These are phyloP conservation scores for Prunella strophiata DNA, from an alignment of 2,797 vertebrate species.

Conservation along the genomic window DNA sequence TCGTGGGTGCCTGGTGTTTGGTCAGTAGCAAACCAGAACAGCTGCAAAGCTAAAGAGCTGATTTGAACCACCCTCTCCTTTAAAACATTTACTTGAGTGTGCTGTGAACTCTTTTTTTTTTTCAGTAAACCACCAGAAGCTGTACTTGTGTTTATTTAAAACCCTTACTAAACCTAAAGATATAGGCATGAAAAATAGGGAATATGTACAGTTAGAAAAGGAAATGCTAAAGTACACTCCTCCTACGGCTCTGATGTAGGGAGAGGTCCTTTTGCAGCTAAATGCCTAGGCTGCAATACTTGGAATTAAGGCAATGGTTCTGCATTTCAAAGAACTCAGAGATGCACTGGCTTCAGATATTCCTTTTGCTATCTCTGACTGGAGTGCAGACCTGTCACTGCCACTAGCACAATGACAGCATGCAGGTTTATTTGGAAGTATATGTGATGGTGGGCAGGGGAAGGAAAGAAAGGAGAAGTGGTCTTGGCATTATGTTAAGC, in stretches of 20 bases:
- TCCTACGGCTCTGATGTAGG: neutral
- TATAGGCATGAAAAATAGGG: neutral
- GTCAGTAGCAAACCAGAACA: neutral
- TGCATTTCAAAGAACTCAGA: neutral
- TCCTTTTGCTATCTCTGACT: neutral
- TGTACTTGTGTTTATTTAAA: neutral
- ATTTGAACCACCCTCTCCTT: neutral
- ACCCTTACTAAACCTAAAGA: neutral
- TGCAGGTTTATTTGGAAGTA: neutral
- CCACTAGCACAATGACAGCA: neutral
- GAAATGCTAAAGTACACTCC: neutral
- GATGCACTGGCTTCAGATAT: neutral
- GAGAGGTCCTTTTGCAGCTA: neutral
- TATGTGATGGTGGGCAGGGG: neutral
- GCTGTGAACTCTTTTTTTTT: neutral
- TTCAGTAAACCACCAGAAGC: neutral
- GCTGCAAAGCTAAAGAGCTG: neutral
- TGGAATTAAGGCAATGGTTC: neutral
- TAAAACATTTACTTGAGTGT: neutral
- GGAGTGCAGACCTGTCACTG: neutral
- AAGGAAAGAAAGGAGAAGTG: neutral
- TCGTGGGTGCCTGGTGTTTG: neutral
- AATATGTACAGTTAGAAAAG: neutral
- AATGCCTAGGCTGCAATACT: neutral
- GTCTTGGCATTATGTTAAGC: neutral